These are phyloP conservation scores for Sebastes trivittatus DNA, from an alignment of 2,797 vertebrate species.

Conservation along the genomic window DNA sequence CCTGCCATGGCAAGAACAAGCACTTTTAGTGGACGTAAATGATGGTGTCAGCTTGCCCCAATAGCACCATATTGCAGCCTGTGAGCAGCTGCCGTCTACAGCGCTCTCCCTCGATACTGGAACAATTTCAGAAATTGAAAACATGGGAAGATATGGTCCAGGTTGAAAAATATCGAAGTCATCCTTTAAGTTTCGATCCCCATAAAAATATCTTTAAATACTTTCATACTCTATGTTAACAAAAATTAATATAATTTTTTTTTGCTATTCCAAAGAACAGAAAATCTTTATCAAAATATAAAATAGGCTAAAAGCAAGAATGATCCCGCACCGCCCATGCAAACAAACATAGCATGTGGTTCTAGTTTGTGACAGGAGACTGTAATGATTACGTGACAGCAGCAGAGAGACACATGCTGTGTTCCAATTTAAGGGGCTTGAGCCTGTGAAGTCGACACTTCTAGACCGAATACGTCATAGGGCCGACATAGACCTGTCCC, in stretches of 20 bases:
- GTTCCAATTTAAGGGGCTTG: conserved; percentile 4
- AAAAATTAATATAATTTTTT: neutral
- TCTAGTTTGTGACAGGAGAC: neutral
- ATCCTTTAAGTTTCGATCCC: neutral
- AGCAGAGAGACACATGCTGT: conserved; percentile 4
- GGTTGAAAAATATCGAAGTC: too few species aligned
- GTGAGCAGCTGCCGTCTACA: too few species aligned
- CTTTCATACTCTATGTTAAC: neutral
- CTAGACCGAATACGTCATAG: neutral
- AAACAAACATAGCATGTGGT: neutral
- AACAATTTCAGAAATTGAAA: too few species aligned
- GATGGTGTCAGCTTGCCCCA: too few species aligned
- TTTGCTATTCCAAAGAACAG: neutral
- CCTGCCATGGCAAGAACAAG: too few species aligned
- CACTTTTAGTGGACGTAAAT: too few species aligned
- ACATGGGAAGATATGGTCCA: too few species aligned
- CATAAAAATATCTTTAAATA: neutral
- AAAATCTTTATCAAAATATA: neutral
- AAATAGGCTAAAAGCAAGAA: neutral
- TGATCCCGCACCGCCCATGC: neutral
- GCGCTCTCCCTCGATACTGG: too few species aligned
- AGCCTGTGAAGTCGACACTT: conserved; percentile 16
- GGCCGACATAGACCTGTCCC: neutral
- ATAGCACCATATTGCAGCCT: too few species aligned
- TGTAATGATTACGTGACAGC: neutral